Conservation (phyloP, 2,797 vertebrate genomes). For the Otus scops region DNA sequence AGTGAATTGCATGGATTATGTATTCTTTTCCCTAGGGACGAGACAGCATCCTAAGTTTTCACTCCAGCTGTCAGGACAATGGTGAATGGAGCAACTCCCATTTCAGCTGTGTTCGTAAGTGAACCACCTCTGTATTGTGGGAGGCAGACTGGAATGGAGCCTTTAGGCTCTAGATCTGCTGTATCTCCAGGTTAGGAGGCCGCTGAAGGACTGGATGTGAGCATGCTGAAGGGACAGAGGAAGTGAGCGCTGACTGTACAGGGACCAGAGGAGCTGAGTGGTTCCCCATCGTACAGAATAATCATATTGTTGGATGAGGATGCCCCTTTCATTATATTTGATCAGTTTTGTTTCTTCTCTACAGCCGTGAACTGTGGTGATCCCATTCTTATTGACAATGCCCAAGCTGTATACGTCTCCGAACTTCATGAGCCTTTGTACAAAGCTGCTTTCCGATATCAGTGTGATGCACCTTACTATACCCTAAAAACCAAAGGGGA, state of each 20-base stretch:
- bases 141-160: background rate
- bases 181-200: background rate
- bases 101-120: conserved; percentile 72
- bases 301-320: background rate
- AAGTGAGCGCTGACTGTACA: background rate
- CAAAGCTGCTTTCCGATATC: conserved; percentile 71
- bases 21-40: conserved; percentile 55
- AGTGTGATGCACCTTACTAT: conserved; percentile 82
- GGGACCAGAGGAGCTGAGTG: background rate
- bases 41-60: conserved; percentile 45
- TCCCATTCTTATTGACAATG: conserved; percentile 68
- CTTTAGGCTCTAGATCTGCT: background rate
- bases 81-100: conserved; percentile 71
- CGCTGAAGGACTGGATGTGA: background rate
- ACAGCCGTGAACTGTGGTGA: conserved; percentile 85
- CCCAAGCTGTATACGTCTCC: background rate
- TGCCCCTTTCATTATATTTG: background rate
- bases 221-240: background rate
- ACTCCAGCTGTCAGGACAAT: conserved; percentile 72
- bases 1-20: background rate
- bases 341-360: background rate
- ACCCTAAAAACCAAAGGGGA: conserved; percentile 65
- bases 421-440: conserved; percentile 66
- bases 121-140: background rate
- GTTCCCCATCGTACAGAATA: background rate